These are phyloP conservation scores for Rhodinocichla rosea DNA, from an alignment of 2,113 vertebrate species.

Conservation along the genomic window DNA sequence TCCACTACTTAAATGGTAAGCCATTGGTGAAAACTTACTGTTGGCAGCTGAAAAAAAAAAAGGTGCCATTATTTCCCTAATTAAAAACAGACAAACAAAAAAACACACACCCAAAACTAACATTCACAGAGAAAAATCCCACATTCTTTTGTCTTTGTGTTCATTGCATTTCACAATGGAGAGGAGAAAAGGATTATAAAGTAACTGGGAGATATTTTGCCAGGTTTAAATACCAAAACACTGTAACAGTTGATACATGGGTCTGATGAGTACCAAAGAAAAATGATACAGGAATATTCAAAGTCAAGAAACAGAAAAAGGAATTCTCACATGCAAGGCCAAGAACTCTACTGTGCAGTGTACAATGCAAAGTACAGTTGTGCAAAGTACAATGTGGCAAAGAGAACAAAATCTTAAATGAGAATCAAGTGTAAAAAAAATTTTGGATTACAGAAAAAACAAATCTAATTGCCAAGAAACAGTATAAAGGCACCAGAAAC, in stretches of 20 bases:
- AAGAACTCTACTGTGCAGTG: background rate
- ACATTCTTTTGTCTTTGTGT: background rate
- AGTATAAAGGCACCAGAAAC: background rate
- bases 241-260: rapidly evolving
- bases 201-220: background rate
- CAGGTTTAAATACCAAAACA: background rate
- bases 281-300: background rate
- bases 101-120: background rate
- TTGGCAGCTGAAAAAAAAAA: background rate
- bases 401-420: background rate
- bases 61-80: background rate
- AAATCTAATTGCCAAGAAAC: background rate
- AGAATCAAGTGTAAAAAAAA: background rate
- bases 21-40: background rate
- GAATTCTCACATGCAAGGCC: background rate
- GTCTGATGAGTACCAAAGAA: background rate
- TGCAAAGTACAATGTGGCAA: background rate
- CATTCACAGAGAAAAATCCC: background rate
- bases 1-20: background rate
- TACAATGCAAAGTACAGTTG: no score
- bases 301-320: background rate
- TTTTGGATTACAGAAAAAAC: background rate
- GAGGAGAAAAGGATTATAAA: background rate
- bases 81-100: background rate
- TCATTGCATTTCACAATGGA: background rate